phyloP scores from a whole-genome alignment of 2,113 vertebrate species.

The Chaetodon trifascialis region DNA sequence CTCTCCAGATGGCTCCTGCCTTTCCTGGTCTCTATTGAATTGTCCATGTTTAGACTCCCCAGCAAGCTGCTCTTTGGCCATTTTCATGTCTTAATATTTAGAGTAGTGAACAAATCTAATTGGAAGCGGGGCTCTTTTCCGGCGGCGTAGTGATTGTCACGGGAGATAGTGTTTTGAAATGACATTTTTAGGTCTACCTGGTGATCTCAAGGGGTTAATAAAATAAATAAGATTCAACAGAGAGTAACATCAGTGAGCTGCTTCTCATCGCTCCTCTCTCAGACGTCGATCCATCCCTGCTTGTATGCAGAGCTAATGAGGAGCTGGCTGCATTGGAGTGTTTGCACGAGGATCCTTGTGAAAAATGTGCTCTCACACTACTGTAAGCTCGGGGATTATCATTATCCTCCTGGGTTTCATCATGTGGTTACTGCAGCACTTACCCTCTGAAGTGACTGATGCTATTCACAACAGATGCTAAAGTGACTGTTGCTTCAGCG shows the following conservation, averaged over 20 bases:
- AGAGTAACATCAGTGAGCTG: conserved; percentile 7
- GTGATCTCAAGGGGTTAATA: conserved; percentile 21
- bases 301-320: conserved; percentile 66
- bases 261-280: conserved; percentile 17
- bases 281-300: conserved; percentile 12
- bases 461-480: conserved; percentile 36
- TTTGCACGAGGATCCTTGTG: conserved; percentile 64
- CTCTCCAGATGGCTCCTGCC: conserved; percentile 81
- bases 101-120: conserved; percentile 56
- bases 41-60: conserved; percentile 65
- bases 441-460: conserved; percentile 49
- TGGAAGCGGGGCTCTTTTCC: conserved; percentile 36
- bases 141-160: conserved; percentile 22
- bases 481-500: conserved; percentile 15
- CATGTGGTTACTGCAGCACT: conserved; percentile 55
- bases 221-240: conserved; percentile 26
- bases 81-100: conserved; percentile 58
- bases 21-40: conserved; percentile 72
- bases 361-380: conserved; percentile 61
- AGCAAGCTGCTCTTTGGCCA: conserved; percentile 61
- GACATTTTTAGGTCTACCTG: conserved; percentile 8
- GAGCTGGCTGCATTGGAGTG: conserved; percentile 48
- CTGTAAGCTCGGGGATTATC: conserved; percentile 68
- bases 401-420: conserved; percentile 68
- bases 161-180: conserved; percentile 39